These are phyloP conservation scores for Cheilosia soror DNA, from an alignment of 2,888 invertebrate genomes.

Conservation along the genomic window DNA sequence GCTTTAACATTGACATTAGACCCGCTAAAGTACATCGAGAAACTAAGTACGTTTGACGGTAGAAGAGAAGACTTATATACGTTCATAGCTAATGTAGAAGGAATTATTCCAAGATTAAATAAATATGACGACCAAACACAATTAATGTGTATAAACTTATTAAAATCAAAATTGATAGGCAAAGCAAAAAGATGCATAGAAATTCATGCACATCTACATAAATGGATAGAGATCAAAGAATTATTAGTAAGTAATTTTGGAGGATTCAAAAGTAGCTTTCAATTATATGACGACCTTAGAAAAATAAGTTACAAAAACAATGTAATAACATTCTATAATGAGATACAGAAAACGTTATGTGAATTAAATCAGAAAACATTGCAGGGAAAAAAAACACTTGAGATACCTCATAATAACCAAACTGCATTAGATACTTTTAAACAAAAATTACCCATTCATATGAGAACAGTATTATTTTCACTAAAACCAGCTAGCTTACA, in stretches of 20 bases:
- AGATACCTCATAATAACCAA: conserved; percentile 1
- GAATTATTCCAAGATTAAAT: too few relatives aligned
- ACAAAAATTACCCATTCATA: background rate
- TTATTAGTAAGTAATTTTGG: background rate
- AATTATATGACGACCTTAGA: conserved; percentile 3
- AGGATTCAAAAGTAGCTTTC: conserved; percentile 8
- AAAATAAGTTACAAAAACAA: conserved; percentile 10
- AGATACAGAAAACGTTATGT: background rate
- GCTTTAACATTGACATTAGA: too few relatives aligned
- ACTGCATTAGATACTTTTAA: background rate
- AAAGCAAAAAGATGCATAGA: background rate
- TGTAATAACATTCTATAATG: conserved; percentile 2
- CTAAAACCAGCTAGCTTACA: background rate
- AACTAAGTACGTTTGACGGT: too few relatives aligned
- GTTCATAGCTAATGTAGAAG: too few relatives aligned
- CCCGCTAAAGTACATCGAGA: too few relatives aligned
- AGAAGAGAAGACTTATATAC: too few relatives aligned
- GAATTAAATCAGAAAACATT: conserved; percentile 7
- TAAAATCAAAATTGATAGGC: too few relatives aligned
- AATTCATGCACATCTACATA: background rate
- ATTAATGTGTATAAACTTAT: too few relatives aligned
- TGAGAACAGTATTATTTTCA: background rate
- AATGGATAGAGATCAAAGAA: background rate
- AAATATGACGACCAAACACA: too few relatives aligned
- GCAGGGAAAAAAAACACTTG: background rate